Evolutionary conservation across 2,797 vertebrate species (phyloP).

Genomic region (Arremon aurantiirostris): DNA sequence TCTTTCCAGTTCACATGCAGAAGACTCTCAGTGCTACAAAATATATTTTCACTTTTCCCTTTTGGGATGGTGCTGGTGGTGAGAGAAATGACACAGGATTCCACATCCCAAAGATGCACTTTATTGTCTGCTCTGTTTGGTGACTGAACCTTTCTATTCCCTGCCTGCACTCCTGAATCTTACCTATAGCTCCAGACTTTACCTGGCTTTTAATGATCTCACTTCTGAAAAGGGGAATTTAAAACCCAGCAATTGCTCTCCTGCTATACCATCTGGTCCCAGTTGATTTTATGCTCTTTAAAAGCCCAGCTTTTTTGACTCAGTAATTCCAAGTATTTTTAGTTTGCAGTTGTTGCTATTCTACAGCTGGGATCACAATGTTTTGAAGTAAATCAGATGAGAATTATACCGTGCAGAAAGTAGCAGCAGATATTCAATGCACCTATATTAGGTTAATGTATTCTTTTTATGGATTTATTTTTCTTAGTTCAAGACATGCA

Average conservation of each 20-base stretch:
- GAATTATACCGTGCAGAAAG: conserved; percentile 34
- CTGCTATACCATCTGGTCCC: conserved; percentile 18
- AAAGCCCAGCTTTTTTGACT: conserved; percentile 23
- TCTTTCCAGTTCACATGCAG: neutral
- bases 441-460: conserved; percentile 69
- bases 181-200: neutral
- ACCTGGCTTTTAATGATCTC: neutral
- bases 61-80: neutral
- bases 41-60: neutral
- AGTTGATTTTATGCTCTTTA: conserved; percentile 2
- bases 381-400: conserved; percentile 67
- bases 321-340: conserved; percentile 51
- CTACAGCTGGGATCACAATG: conserved; percentile 62
- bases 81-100: neutral
- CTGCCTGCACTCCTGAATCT: neutral
- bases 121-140: neutral
- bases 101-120: neutral
- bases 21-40: too few relatives aligned
- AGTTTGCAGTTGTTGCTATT: conserved; percentile 33
- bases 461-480: conserved; percentile 67
- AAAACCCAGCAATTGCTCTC: neutral
- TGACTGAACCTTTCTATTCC: neutral
- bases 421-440: conserved; percentile 42
- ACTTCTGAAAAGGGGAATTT: neutral
- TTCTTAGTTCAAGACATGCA: conserved; percentile 32